Conservation (phyloP, 2,888 invertebrate genomes). For the Lasioglossum lativentre region DNA sequence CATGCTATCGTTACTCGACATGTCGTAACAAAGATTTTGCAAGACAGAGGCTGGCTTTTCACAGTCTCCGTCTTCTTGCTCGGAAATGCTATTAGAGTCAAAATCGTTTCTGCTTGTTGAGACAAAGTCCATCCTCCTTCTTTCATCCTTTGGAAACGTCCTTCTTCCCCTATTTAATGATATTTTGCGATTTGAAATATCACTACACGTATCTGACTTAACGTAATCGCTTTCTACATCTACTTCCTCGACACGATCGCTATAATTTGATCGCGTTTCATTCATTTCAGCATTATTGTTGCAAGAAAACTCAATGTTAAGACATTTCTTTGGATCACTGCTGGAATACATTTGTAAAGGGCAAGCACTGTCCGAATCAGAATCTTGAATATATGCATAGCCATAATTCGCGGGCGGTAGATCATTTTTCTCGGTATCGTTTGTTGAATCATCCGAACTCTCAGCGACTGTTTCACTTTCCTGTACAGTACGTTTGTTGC, state of each 20-base stretch:
- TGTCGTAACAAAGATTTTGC: conserved; percentile 65
- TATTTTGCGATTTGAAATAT: conserved; percentile 2
- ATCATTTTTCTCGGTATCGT: conserved; percentile 43
- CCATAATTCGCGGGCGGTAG: conserved; percentile 12
- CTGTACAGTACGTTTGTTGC: neutral
- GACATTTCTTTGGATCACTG: conserved; percentile 66
- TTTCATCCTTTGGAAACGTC: neutral
- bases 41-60: conserved; percentile 62
- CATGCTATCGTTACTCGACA: conserved; percentile 65
- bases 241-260: neutral
- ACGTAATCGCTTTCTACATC: neutral
- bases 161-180: neutral
- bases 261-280: neutral
- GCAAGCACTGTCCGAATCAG: conserved; percentile 74
- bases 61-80: conserved; percentile 26
- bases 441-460: conserved; percentile 34
- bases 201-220: conserved; percentile 6
- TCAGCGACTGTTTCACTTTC: conserved; percentile 15
- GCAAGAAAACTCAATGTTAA: conserved; percentile 55
- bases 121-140: neutral
- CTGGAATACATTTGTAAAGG: conserved; percentile 76
- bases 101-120: conserved; percentile 4
- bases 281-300: neutral
- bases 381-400: conserved; percentile 67
- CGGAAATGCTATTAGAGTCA: conserved; percentile 5